phyloP scores from a whole-genome alignment of 1,140 invertebrate species.

The Uloborus diversus region DNA sequence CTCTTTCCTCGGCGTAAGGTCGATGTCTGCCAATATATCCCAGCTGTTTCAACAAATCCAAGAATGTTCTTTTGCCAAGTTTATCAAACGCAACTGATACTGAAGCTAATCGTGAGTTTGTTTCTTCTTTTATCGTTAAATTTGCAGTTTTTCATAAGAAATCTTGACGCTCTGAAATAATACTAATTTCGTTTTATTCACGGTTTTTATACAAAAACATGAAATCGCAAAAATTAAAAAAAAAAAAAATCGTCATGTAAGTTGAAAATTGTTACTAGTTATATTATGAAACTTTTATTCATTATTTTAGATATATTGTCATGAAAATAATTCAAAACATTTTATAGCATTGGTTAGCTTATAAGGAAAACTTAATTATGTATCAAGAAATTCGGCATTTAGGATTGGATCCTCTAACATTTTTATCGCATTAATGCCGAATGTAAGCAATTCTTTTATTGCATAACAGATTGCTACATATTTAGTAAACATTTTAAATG shows the following conservation, averaged over 20 bases:
- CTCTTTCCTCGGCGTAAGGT: background rate
- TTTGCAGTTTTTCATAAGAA: background rate
- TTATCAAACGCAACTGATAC: constrained; percentile 33
- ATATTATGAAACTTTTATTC: background rate
- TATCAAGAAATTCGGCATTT: too few species aligned
- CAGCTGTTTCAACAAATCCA: constrained; percentile 41
- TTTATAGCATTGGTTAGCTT: too few species aligned
- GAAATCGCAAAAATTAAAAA: background rate
- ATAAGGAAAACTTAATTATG: too few species aligned
- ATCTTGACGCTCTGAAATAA: background rate
- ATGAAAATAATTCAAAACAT: too few species aligned
- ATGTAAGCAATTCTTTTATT: too few species aligned
- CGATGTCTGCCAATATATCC: constrained; percentile 39
- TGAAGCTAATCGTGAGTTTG: constrained; percentile 37
- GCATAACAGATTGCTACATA: too few species aligned
- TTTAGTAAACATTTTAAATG: too few species aligned
- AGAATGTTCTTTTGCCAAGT: constrained; percentile 14
- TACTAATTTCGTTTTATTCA: background rate
- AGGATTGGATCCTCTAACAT: too few species aligned
- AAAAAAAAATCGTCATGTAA: too few species aligned
- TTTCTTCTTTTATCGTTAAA: background rate
- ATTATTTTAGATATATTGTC: too few species aligned
- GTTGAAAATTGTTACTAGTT: background rate
- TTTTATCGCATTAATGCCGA: too few species aligned
- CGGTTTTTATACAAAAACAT: background rate